Base-by-base conservation (phyloP, 2,888 invertebrate genomes). In the Lacanobia oleracea region DNA sequence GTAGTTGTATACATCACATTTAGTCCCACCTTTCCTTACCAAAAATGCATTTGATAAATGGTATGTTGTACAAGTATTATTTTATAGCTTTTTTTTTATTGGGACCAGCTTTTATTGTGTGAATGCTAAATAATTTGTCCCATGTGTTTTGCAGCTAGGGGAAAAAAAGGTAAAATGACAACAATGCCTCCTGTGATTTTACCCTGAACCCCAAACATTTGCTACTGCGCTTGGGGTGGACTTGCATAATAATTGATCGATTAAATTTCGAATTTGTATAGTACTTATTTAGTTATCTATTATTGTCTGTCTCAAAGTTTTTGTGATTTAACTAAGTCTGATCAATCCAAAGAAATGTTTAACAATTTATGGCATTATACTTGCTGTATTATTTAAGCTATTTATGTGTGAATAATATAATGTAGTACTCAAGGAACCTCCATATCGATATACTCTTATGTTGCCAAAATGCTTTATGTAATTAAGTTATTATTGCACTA, bases 241-340 rank as follows among this genome's bases (percentile, higher is more conserved):
- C 53, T 54, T 72, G 45, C 54, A 51, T 50, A 21, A 51, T 50
- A 21, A 60, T 45, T 65, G 14, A 43, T 14, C n/a, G 43, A 37
- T 65, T 16, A 50, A 75, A 77, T 62, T 67, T 69, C 27, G 56
- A 45, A 62, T 70, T 81, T 50, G 64, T 57, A 62, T 70, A 50
- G 79, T 84, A 84, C 82, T 74, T 84, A 82, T 65, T 74, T 81
- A 81, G 69, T 77, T 63, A 12, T 64, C 27, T 56, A 62, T 72
- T 57, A 83, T 53, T 79, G 65, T 77, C 76, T 86, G 70, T 81
- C 79, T 87, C 72, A 81, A 82, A 82, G 65, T 76, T 77, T 75
- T 79, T 82, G 86, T 86, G 78, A 88, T 86, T 92, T 90, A 89
- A 86, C 77, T 72, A 92, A 93, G 94, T 93, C 94, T 94, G 94